Evolutionary conservation across 2,797 vertebrate species (phyloP).

Genomic region (Arnoldichthys spilopterus): DNA sequence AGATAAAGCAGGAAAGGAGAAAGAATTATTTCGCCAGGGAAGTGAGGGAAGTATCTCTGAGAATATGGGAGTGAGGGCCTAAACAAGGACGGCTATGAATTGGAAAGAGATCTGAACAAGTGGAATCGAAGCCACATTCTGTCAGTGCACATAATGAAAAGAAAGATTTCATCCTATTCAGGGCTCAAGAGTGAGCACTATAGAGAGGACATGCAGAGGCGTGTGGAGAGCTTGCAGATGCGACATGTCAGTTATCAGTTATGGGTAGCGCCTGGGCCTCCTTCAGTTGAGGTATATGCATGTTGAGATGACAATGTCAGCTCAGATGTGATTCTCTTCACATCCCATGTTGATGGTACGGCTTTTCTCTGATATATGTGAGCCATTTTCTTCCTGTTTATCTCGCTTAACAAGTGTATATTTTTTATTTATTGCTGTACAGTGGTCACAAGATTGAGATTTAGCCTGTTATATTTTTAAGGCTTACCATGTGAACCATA

Average conservation of each 20-base stretch:
- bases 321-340: not conserved
- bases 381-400: constrained; percentile 1
- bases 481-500: constrained; percentile 28
- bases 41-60: constrained; percentile 82
- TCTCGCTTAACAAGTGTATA: constrained; percentile 13
- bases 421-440: constrained; percentile 11
- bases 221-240: constrained; percentile 3
- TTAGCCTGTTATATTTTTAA: not conserved
- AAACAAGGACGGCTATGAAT: constrained; percentile 69
- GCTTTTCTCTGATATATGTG: not conserved
- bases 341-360: not conserved
- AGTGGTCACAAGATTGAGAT: constrained; percentile 7
- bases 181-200: constrained; percentile 9
- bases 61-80: constrained; percentile 78
- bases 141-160: not conserved
- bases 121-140: constrained; percentile 29
- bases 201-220: constrained; percentile 27
- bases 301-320: constrained; percentile 33
- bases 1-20: constrained; percentile 88
- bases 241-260: constrained; percentile 4
- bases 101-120: constrained; percentile 51
- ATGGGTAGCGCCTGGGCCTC: not conserved
- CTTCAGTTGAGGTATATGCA: constrained; percentile 11
- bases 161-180: constrained; percentile 37
- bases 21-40: constrained; percentile 87